Base-by-base conservation (phyloP, 2,888 invertebrate genomes). In the Caenorhabditis sp. region DNA sequence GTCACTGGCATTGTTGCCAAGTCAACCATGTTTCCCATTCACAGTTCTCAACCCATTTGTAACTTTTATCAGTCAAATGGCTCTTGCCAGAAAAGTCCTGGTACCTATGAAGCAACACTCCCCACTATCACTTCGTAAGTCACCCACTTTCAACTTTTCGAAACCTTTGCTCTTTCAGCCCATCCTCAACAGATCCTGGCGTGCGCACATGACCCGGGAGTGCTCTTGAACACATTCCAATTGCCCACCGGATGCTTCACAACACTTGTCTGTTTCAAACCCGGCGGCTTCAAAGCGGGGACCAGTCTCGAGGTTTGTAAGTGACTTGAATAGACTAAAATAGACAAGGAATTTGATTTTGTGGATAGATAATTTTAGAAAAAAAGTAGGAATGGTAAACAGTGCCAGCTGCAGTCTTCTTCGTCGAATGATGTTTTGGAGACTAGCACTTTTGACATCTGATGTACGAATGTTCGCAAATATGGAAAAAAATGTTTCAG, bases 201-300 rank as follows among this genome's bases (percentile, higher is more conserved):
- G 28, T 72, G 68, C 64, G 80, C 80, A 28, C 53, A 55, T 51
- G 67, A 80, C 22, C 67, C 68, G 24, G 80, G 80, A 68, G 72
- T 80, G 61, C 70, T 80, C 72, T 68, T 80, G 56, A 80, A 80
- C 65, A 72, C 70, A 56, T 61, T 80, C 69, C 80, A 80, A 62
- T 80, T 72, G 55, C 80, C 80, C 13, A 72, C 71, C 72, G 80
- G 80, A 72, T 80, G 80, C 37, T 72, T 80, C 62, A 80, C 80
- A 28, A 68, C 80, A 35, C 68, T 80, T 15, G 56, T 80, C 11
- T 80, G 80, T 72, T 61, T 80, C 67, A 72, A 80, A 51, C 72
- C 72, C 28, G 80, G 60, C n/a, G 80, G 80, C 8, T 80, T 80
- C 64, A 80, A 68, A 37, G 67, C 72, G 24, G 80, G 80, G 62